Conservation (phyloP, 2,113 vertebrate species). For the Shinisaurus crocodilurus region DNA sequence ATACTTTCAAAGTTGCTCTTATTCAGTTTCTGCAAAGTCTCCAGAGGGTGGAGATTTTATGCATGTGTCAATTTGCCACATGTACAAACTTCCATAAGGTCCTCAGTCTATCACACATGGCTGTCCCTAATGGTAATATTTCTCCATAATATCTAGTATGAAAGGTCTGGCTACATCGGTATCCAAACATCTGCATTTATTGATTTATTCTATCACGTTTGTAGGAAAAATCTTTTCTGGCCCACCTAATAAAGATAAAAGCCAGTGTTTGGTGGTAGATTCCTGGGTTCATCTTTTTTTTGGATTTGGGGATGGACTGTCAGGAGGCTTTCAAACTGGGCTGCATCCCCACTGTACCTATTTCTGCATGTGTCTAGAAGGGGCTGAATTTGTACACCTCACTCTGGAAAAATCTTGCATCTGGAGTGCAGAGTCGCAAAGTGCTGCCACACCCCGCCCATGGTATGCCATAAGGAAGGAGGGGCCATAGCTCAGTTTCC, state of each 20-base stretch:
- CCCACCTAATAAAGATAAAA: background rate
- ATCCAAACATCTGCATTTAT: background rate
- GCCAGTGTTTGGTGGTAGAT: background rate
- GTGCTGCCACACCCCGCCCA: too few relatives aligned
- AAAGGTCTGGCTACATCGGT: background rate
- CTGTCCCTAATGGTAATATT: too few relatives aligned
- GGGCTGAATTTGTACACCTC: background rate
- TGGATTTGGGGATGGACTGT: background rate
- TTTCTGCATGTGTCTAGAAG: background rate
- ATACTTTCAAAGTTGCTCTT: background rate
- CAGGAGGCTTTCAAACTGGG: background rate
- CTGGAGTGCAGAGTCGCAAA: background rate
- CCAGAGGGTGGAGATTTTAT: background rate
- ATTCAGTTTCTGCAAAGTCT: background rate
- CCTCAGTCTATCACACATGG: background rate
- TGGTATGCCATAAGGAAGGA: background rate
- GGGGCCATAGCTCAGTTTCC: too few relatives aligned
- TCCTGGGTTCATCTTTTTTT: background rate
- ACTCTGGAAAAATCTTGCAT: background rate
- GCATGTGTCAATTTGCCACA: background rate
- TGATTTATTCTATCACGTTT: background rate
- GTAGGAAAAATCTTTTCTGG: background rate
- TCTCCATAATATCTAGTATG: background rate
- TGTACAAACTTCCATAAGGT: background rate
- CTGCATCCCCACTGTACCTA: background rate